Base-by-base conservation (phyloP, 2,113 vertebrate genomes). In the Lynx canadensis region DNA sequence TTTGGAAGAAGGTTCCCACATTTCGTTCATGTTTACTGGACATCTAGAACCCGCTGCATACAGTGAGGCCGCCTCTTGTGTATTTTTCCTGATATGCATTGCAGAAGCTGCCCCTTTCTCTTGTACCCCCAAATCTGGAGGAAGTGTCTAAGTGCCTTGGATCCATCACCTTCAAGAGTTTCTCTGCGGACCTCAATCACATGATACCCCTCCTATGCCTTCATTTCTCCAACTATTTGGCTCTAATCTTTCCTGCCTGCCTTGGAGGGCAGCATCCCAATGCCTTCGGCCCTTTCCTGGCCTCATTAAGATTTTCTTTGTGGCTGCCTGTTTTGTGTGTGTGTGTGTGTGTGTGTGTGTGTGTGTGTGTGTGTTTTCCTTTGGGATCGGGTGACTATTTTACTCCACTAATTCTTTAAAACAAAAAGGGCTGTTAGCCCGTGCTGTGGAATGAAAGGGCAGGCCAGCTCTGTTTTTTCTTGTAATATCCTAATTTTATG, bases 271-370 rank as follows among this genome's bases (percentile, higher is more conserved):
- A 83, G 90, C 27, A 45, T 94, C 76, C 36, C 45, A 50, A 10
- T 14, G 57, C 4, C 84, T 78, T 94, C 3, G n/a, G 63, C 45
- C 81, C 74, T 97, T 94, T 76, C 81, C 55, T 81, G 79, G 86
- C 81, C 95, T 97, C 74, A 71, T 92, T 65, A 94, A 90, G 95
- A 86, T 38, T 95, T 96, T 79, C 74, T 97, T 79, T 95, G 91
- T 96, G 65, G 81, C 60, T 94, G 83, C 57, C 79, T 97, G 76
- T 38, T 96, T 45, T 45, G 45, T 48, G 31, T 80, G 41, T 90
- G 41, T 41, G 41, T 41, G 41, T 41, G 41, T 79, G 38, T 38
- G 38, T 38, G 38, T 38, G 38, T 38, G 38, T 38, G 38, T 38
- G 38, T 38, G 38, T 38, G 38, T 38, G 38, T 38, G 38, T 38